Base-by-base conservation (phyloP, 2,113 vertebrate species). In the Archilochus colubris region DNA sequence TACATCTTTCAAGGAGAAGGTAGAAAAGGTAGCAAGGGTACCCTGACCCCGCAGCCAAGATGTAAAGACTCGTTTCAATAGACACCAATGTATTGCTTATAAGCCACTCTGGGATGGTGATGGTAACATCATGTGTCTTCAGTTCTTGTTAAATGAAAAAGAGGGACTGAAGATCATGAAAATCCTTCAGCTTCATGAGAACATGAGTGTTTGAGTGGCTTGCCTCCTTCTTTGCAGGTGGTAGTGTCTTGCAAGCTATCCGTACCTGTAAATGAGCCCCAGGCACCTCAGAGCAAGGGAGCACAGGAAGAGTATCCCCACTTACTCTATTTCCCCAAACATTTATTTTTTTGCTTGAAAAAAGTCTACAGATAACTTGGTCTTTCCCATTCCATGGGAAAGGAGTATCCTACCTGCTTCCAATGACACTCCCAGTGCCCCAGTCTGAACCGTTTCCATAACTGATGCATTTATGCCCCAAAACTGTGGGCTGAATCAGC, bases 241-340 rank as follows among this genome's bases (percentile, higher is more conserved):
- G 31, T 24, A 22, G 33, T 36, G 25, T 63, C 77, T 33, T 43
- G 33, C 6, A 16, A 89, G 10, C 31, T 70, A 77, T 67, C n/a
- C 8, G 50, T 48, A 21, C 27, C 31, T 64, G 72, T 24, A 40
- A 38, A 38, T 38, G 44, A 85, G 55, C 31, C 75, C 10, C 30
- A 69, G 53, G 74, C 25, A 82, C 36, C 22, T 36, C 20, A 87
- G 28, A 72, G 48, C 23, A 2, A 1, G 0, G 3, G 8, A 24
- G 2, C 1, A 0, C 23, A 58, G 69, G 30, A 31, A 55, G 4
- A 6, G 21, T 59, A 57, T 64, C 43, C 33, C 7, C 44, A 53
- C 40, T 68, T 20, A 23, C 2, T 12, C 22, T 44, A 1, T 72
- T 59, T 82, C 67, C 25, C 31, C 31, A 30, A 27, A 4, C 7